These are phyloP conservation scores for Mallotus villosus DNA, from an alignment of 2,797 vertebrate genomes.

Conservation along the genomic window DNA sequence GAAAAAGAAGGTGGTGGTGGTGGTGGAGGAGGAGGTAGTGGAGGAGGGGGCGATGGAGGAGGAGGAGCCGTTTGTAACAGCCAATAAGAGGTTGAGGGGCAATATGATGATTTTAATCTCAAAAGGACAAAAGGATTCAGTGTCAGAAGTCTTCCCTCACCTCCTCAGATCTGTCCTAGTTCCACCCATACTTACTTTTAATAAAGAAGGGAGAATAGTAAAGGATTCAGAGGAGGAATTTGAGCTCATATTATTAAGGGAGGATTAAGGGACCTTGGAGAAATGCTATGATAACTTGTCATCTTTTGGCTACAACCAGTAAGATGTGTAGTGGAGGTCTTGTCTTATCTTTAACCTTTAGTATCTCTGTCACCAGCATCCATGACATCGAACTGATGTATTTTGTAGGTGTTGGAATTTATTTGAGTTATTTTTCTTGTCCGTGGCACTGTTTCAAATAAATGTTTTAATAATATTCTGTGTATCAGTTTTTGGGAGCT, in stretches of 20 bases:
- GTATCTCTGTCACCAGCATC: slow-evolving; percentile 40
- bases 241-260: slow-evolving; percentile 4
- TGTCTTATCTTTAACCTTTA: slow-evolving; percentile 18
- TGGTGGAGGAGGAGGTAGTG: slow-evolving; percentile 9
- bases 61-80: slow-evolving; percentile 24
- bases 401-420: neutral
- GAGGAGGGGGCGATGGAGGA: neutral
- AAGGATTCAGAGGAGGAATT: neutral
- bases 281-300: slow-evolving; percentile 26
- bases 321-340: slow-evolving; percentile 14
- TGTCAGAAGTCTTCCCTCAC: neutral
- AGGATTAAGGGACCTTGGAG: slow-evolving; percentile 22
- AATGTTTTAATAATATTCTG: slow-evolving; percentile 2
- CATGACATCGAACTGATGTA: neutral
- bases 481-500: neutral
- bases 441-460: slow-evolving; percentile 6
- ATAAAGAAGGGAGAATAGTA: neutral
- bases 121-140: slow-evolving; percentile 4
- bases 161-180: neutral
- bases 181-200: neutral
- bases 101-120: slow-evolving; percentile 27
- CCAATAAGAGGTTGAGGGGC: slow-evolving; percentile 36
- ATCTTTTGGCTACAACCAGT: slow-evolving; percentile 13
- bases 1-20: slow-evolving; percentile 19
- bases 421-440: neutral